A percentile compares a stretch with the other conserved stretches of the same genome.
These are phyloP conservation scores for Natator depressus DNA, from an alignment of 2,113 vertebrate genomes.

Conservation along the genomic window DNA sequence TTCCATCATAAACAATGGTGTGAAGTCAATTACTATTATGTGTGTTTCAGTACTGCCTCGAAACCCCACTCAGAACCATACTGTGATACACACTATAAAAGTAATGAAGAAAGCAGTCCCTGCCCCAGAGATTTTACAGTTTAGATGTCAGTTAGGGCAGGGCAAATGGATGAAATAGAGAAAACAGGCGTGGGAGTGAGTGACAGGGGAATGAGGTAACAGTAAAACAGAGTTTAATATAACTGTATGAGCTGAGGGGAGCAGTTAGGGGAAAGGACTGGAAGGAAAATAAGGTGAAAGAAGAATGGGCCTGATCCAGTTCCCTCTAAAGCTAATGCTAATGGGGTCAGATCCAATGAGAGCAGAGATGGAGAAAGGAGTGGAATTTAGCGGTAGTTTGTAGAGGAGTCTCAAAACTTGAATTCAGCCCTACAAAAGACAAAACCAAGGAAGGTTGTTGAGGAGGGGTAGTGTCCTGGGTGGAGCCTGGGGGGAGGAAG, in stretches of 20 bases:
- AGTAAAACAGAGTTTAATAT: too few species aligned
- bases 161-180: background rate
- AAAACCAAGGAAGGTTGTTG: background rate
- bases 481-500: background rate
- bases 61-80: too few species aligned
- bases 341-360: background rate
- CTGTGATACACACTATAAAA: too few species aligned
- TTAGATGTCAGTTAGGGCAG: background rate
- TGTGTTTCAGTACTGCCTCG: too few species aligned
- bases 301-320: fast-evolving
- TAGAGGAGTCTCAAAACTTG: background rate
- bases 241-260: too few species aligned
- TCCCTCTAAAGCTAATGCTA: background rate
- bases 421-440: background rate
- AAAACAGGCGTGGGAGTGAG: background rate
- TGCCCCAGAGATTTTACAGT: background rate
- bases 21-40: too few species aligned
- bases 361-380: background rate
- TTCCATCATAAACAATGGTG: too few species aligned
- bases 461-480: background rate
- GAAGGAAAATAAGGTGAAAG: background rate
- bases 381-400: background rate
- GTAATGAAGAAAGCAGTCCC: too few species aligned
- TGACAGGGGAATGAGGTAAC: too few species aligned
- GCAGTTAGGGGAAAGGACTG: too few species aligned